phyloP scores from a whole-genome alignment of 2,113 vertebrate genomes.

The Oncorhynchus nerka region DNA sequence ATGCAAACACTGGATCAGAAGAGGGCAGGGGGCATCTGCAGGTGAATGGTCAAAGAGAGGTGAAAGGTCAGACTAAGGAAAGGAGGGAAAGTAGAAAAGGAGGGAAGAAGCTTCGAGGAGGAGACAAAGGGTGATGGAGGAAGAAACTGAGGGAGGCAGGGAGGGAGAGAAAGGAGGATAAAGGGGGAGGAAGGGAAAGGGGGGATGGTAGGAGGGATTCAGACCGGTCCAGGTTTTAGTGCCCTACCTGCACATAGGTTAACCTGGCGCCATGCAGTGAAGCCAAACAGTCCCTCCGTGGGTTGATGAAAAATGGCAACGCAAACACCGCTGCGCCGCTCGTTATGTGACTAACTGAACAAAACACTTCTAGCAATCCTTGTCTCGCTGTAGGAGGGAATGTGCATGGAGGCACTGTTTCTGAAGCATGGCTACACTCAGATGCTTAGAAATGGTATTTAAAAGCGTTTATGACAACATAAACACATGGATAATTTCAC shows the following conservation, averaged over 20 bases:
- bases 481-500: slow-evolving; percentile 2
- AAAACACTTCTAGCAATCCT: slow-evolving; percentile 26
- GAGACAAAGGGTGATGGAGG: too few species aligned
- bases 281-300: slow-evolving; percentile 41
- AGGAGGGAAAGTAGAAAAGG: too few species aligned
- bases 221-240: neutral
- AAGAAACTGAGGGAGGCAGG: too few species aligned
- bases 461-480: slow-evolving; percentile 17
- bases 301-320: slow-evolving; percentile 49
- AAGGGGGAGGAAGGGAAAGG: slow-evolving; percentile 7
- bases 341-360: slow-evolving; percentile 43
- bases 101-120: too few species aligned
- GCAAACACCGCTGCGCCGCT: slow-evolving; percentile 33
- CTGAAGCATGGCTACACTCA: neutral
- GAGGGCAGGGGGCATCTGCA: slow-evolving; percentile 56
- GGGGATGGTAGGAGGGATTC: neutral
- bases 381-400: neutral
- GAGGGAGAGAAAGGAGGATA: neutral
- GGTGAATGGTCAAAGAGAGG: slow-evolving; percentile 68
- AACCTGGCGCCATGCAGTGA: slow-evolving; percentile 17
- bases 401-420: neutral
- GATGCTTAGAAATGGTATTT: slow-evolving; percentile 2
- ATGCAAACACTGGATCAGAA: slow-evolving; percentile 70
- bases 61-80: slow-evolving; percentile 46
- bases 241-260: slow-evolving; percentile 24